These are phyloP conservation scores for Epizoanthus ramosus DNA, from an alignment of 92 coral and sea anemone genomes.

Conservation along the genomic window DNA sequence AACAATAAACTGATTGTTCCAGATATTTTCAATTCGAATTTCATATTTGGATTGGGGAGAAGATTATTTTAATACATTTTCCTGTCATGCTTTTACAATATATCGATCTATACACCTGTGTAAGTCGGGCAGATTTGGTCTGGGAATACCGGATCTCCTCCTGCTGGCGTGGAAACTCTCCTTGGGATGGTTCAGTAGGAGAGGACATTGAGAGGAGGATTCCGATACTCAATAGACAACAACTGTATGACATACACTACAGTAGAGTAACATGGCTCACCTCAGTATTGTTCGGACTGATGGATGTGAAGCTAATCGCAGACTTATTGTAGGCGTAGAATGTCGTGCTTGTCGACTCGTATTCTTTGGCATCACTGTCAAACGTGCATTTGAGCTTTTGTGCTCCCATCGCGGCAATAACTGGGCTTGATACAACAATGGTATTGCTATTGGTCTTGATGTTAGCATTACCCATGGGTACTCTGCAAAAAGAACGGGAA, in stretches of 20 bases:
- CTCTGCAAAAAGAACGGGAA: conserved; percentile 10
- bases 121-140: not conserved
- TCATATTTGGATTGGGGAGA: too few species aligned
- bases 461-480: conserved; percentile 1
- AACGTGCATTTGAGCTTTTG: conserved; percentile 63
- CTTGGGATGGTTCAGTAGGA: too few species aligned
- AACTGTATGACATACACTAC: too few species aligned
- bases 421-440: conserved; percentile 31
- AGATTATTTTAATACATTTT: too few species aligned
- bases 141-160: not conserved
- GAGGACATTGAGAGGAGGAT: not conserved
- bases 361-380: conserved; percentile 20
- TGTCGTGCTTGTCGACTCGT: conserved; percentile 33
- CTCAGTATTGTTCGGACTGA: conserved; percentile 56
- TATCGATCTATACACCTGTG: too few species aligned
- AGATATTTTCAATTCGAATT: too few species aligned
- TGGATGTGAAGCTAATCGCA: conserved; percentile 47
- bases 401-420: conserved; percentile 27
- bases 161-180: too few species aligned
- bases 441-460: not conserved
- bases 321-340: conserved; percentile 70
- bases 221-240: not conserved
- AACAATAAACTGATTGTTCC: too few species aligned
- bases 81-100: too few species aligned
- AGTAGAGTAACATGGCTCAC: conserved; percentile 4